Conservation (phyloP, 2,797 vertebrate genomes). For the Pygocentrus nattereri region DNA sequence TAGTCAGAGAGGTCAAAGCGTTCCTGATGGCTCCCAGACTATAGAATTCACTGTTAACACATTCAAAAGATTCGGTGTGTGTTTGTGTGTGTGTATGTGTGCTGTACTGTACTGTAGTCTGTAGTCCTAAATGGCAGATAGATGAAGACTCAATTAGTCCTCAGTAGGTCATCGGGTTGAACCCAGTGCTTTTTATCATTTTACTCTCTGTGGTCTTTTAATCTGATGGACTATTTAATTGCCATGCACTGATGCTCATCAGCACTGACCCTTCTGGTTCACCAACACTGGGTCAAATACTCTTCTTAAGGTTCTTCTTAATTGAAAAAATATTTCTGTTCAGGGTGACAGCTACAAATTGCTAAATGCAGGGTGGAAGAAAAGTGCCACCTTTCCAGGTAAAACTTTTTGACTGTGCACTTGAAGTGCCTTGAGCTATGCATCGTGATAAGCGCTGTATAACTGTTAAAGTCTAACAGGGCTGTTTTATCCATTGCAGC, state of each 20-base stretch:
- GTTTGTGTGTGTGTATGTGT: not conserved
- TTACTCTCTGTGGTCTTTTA: conserved; percentile 20
- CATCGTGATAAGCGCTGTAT: not conserved
- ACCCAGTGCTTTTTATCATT: conserved; percentile 26
- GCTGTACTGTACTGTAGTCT: not conserved
- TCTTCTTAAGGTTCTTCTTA: conserved; percentile 16
- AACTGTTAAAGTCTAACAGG: not conserved
- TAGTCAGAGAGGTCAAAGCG: not conserved
- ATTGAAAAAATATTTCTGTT: conserved; percentile 10
- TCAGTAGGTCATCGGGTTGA: conserved; percentile 25
- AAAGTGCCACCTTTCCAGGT: not conserved
- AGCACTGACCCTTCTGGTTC: conserved; percentile 4
- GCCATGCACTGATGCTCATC: conserved; percentile 4
- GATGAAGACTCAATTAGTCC: conserved; percentile 4
- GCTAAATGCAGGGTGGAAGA: not conserved
- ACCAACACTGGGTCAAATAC: not conserved
- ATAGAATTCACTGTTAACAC: not conserved
- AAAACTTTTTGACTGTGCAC: not conserved
- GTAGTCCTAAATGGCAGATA: not conserved
- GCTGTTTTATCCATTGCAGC: too few relatives aligned
- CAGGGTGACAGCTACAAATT: not conserved
- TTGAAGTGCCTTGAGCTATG: not conserved
- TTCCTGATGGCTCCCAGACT: not conserved
- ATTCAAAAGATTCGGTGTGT: not conserved
- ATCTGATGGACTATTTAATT: conserved; percentile 9